Evolutionary conservation across 2,113 vertebrate species (phyloP).

Genomic region (Amphilophus citrinellus): DNA sequence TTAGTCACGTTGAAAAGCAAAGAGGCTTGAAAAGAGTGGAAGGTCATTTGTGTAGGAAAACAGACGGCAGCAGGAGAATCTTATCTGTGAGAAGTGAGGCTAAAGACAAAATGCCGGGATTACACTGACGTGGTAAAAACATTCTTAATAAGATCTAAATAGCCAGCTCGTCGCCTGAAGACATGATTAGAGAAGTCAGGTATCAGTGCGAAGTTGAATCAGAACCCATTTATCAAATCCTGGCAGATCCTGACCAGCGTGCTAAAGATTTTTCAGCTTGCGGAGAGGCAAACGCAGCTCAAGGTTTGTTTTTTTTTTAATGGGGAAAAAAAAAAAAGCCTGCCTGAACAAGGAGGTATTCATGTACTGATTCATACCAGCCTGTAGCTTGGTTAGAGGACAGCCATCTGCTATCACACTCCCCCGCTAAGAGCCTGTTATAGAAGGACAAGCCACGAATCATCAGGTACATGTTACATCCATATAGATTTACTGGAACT

Average conservation of each 20-base stretch:
- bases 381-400: constrained; percentile 54
- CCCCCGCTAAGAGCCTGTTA: constrained; percentile 68
- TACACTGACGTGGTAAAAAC: neutral
- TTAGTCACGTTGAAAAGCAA: constrained; percentile 26
- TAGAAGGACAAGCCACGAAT: constrained; percentile 59
- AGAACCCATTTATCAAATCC: constrained; percentile 55
- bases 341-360: constrained; percentile 81
- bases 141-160: neutral
- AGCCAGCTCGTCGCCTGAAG: neutral
- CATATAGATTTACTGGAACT: constrained; percentile 73
- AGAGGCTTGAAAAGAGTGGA: constrained; percentile 15
- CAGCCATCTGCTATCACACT: constrained; percentile 76
- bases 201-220: constrained; percentile 27
- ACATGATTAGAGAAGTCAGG: neutral
- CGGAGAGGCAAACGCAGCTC: constrained; percentile 66
- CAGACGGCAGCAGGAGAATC: neutral
- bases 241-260: constrained; percentile 43
- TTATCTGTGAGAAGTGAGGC: neutral
- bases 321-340: constrained; percentile 60
- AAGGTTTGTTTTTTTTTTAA: constrained; percentile 36
- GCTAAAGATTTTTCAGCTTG: constrained; percentile 48
- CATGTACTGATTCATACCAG: constrained; percentile 76
- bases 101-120: neutral
- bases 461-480: constrained; percentile 70
- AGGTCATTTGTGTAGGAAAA: constrained; percentile 7